Conservation (phyloP, 2,113 vertebrate species). For the Leucosticte australis region DNA sequence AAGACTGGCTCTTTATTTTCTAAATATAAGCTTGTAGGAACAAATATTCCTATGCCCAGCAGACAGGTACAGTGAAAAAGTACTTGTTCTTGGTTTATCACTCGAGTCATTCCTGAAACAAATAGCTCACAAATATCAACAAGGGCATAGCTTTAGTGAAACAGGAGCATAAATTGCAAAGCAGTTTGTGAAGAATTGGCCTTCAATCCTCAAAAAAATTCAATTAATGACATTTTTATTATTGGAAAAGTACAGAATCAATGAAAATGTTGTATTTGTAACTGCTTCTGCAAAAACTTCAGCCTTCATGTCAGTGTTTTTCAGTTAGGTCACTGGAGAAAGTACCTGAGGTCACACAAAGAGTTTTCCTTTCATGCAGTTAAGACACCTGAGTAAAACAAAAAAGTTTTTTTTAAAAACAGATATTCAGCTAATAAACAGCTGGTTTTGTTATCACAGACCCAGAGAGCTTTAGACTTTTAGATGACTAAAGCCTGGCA, state of each 20-base stretch:
- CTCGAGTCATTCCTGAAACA: background rate
- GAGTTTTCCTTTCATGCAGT: background rate
- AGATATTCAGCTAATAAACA: background rate
- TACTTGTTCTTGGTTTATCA: background rate
- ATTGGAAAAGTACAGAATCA: background rate
- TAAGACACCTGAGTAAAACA: background rate
- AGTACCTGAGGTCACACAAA: background rate
- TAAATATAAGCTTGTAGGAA: background rate
- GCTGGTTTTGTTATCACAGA: background rate
- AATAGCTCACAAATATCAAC: background rate
- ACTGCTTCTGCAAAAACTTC: background rate
- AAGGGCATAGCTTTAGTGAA: background rate
- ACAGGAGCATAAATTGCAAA: background rate
- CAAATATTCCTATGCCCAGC: background rate
- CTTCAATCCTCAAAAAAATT: background rate
- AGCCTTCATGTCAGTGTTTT: background rate
- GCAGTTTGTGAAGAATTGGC: background rate
- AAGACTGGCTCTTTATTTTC: background rate
- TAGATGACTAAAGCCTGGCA: background rate
- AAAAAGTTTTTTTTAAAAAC: background rate
- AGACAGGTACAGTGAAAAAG: background rate
- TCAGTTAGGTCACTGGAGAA: background rate
- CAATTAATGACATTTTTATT: background rate
- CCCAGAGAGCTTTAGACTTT: background rate
- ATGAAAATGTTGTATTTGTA: background rate